Conservation (phyloP, 2,113 vertebrate genomes). For the Columbina picui region DNA sequence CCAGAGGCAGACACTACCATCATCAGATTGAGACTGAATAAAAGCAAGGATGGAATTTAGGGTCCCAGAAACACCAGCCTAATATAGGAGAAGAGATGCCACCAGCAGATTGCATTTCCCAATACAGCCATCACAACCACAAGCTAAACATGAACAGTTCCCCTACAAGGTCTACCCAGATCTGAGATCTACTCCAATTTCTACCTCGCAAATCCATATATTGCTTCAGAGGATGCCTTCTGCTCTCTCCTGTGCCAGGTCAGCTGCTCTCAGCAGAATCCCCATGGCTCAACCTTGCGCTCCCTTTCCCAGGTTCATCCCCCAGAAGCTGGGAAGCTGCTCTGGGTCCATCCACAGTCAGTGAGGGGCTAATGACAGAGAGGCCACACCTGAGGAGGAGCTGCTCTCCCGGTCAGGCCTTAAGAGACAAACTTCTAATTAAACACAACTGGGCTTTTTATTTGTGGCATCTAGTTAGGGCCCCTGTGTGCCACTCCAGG, state of each 20-base stretch:
- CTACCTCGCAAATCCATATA: neutral
- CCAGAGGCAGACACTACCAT: neutral
- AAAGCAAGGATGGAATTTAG: neutral
- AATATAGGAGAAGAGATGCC: neutral
- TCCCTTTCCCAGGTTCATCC: rapidly evolving
- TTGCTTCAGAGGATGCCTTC: neutral
- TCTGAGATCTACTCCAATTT: neutral
- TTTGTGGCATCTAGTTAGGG: neutral
- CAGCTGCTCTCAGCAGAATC: neutral
- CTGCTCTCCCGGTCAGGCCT: neutral
- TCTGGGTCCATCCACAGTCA: neutral
- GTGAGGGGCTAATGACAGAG: rapidly evolving
- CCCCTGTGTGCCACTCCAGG: neutral
- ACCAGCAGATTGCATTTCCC: neutral
- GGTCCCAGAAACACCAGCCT: neutral
- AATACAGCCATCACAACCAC: neutral
- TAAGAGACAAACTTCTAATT: neutral
- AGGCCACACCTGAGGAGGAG: neutral
- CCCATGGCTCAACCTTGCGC: neutral
- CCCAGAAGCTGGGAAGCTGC: rapidly evolving
- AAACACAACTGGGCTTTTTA: neutral
- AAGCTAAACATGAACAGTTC: neutral
- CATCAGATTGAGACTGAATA: neutral
- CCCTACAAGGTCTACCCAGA: neutral
- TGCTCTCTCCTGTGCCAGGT: neutral